Evolutionary conservation across 2,797 vertebrate species (phyloP).

Genomic region (Hyperoplus lanceolatus): DNA sequence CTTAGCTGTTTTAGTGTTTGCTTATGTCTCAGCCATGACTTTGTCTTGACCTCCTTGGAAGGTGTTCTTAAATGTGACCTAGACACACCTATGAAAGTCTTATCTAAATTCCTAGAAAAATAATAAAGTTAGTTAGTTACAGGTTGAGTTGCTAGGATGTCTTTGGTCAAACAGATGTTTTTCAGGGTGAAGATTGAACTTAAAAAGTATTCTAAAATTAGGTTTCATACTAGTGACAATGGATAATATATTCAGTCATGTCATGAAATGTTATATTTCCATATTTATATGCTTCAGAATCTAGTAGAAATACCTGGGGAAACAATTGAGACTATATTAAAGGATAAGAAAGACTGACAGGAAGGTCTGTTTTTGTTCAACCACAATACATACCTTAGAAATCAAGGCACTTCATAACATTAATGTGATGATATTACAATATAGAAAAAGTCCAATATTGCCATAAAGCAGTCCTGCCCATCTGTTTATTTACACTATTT

Average conservation of each 20-base stretch:
- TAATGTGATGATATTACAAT: not conserved
- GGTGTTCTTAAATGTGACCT: not conserved
- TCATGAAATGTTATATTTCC: too few relatives aligned
- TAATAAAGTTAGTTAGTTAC: not conserved
- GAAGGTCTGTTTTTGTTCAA: too few relatives aligned
- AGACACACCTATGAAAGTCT: not conserved
- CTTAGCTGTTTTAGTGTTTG: not conserved
- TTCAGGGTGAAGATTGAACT: too few relatives aligned
- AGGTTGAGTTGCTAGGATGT: not conserved
- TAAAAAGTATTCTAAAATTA: too few relatives aligned
- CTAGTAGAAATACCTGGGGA: too few relatives aligned
- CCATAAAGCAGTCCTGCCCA: not conserved
- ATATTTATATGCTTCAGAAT: too few relatives aligned
- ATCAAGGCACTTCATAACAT: not conserved
- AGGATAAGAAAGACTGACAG: too few relatives aligned
- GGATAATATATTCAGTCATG: too few relatives aligned
- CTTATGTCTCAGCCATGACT: not conserved
- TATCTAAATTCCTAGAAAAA: not conserved
- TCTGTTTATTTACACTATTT: not conserved
- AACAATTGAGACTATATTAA: too few relatives aligned
- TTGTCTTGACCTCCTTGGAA: not conserved
- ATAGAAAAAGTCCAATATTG: not conserved
- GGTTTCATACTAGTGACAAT: too few relatives aligned
- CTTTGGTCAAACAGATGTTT: too few relatives aligned
- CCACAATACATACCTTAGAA: too few relatives aligned